These are phyloP conservation scores for Meloe dianella DNA, from an alignment of 2,888 invertebrate species.

Conservation along the genomic window DNA sequence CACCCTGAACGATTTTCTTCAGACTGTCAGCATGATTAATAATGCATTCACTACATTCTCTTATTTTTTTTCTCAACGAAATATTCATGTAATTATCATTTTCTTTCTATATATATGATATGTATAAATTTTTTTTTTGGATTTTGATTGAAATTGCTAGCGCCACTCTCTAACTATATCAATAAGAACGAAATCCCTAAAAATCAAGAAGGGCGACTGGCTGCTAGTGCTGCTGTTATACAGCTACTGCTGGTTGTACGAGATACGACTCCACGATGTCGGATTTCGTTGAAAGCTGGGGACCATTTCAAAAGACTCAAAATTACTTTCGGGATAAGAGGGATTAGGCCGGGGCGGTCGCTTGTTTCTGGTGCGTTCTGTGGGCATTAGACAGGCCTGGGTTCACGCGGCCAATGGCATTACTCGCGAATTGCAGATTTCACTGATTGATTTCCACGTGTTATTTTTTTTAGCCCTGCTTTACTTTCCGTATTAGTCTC, in stretches of 20 bases:
- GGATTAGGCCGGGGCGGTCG: constrained; percentile 63
- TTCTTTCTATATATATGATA: background rate
- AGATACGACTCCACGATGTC: constrained; percentile 55
- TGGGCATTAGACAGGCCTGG: constrained; percentile 55
- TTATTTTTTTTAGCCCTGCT: constrained; percentile 34
- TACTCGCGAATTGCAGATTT: constrained; percentile 54
- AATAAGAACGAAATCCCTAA: constrained; percentile 8
- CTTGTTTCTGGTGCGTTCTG: constrained; percentile 54
- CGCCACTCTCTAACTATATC: constrained; percentile 2
- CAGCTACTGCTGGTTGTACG: constrained; percentile 47
- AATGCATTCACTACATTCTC: constrained; percentile 34
- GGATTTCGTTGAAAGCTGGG: constrained; percentile 58
- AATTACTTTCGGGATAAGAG: constrained; percentile 70
- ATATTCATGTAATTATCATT: background rate
- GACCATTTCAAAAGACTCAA: constrained; percentile 67
- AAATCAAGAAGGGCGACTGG: constrained; percentile 11
- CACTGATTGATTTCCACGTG: constrained; percentile 49
- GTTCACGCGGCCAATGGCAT: constrained; percentile 56
- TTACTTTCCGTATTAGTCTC: constrained; percentile 39
- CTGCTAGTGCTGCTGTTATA: background rate
- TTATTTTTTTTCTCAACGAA: background rate
- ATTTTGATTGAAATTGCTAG: background rate
- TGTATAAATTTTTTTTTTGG: background rate
- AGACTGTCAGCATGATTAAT: constrained; percentile 52
- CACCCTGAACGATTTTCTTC: constrained; percentile 47